Conservation (phyloP, 1,140 invertebrate genomes). For the Euwallacea fornicatus region DNA sequence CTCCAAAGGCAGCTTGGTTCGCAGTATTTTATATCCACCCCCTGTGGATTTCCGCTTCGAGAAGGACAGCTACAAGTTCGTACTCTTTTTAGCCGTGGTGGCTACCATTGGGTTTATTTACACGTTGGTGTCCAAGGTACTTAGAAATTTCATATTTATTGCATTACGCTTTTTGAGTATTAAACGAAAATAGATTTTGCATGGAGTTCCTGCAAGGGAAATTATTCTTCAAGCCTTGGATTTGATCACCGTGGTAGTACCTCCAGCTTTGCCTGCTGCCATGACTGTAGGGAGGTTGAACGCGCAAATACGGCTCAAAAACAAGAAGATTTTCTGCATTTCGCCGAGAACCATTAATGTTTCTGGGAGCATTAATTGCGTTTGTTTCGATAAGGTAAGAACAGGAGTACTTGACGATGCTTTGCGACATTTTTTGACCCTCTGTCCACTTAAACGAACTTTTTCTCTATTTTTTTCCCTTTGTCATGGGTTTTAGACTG, state of each 20-base stretch:
- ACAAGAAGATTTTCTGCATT: conserved; percentile 87
- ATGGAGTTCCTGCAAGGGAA: conserved; percentile 61
- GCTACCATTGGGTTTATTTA: conserved; percentile 81
- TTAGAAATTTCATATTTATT: neutral
- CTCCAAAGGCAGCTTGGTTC: conserved; percentile 78
- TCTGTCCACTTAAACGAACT: conserved; percentile 14
- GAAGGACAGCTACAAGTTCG: conserved; percentile 89
- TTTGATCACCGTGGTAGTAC: conserved; percentile 90
- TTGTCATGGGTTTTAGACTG: conserved; percentile 64
- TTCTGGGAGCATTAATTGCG: conserved; percentile 90
- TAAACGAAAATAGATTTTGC: conserved; percentile 52
- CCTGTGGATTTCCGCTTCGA: conserved; percentile 95
- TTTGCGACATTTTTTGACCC: conserved; percentile 52
- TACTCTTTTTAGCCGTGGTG: conserved; percentile 77
- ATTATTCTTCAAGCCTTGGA: conserved; percentile 82
- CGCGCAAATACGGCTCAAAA: conserved; percentile 83
- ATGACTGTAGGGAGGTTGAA: conserved; percentile 92
- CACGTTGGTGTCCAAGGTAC: conserved; percentile 80
- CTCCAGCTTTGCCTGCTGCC: conserved; percentile 91
- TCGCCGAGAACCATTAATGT: conserved; percentile 93
- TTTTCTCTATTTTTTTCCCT: conserved; percentile 14
- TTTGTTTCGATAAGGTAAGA: conserved; percentile 93
- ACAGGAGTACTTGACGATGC: neutral
- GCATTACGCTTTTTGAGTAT: neutral
- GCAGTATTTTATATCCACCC: conserved; percentile 91